Conservation (phyloP, 1,140 invertebrate genomes). For the Acyrthosiphon pisum region DNA sequence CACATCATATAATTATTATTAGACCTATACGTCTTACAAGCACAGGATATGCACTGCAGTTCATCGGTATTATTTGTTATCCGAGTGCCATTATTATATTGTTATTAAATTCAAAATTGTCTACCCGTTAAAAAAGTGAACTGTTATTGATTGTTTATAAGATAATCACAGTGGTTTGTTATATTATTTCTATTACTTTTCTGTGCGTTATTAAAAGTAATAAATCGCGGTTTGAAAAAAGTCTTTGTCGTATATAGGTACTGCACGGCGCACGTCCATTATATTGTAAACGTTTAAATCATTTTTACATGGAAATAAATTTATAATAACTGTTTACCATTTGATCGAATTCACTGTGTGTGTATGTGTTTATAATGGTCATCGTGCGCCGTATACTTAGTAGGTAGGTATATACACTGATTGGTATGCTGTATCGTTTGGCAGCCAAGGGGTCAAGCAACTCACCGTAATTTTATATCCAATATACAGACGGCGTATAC, state of each 20-base stretch:
- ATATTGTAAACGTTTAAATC: constrained; percentile 11
- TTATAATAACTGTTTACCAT: constrained; percentile 21
- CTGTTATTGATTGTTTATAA: neutral
- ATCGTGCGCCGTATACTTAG: neutral
- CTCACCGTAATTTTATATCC: constrained; percentile 19
- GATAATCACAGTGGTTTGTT: neutral
- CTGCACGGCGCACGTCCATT: neutral
- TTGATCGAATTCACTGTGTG: neutral
- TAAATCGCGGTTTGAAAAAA: neutral
- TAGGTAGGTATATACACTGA: neutral
- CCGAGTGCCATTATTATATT: neutral
- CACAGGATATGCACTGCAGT: neutral
- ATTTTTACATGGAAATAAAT: neutral
- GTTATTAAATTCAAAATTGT: neutral
- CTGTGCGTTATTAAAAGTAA: neutral
- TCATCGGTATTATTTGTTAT: neutral
- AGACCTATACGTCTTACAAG: neutral
- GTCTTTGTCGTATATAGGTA: neutral
- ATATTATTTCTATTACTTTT: neutral
- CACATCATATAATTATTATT: neutral
- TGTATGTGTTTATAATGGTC: neutral
- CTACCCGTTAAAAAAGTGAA: neutral
- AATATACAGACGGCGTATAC: neutral
- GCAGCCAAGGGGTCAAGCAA: constrained; percentile 5
- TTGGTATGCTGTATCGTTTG: constrained; percentile 34